Percentiles rank a stretch among this genome's conserved stretches.
phyloP scores from a whole-genome alignment of 2,113 vertebrate species.

The Dinomys branickii region DNA sequence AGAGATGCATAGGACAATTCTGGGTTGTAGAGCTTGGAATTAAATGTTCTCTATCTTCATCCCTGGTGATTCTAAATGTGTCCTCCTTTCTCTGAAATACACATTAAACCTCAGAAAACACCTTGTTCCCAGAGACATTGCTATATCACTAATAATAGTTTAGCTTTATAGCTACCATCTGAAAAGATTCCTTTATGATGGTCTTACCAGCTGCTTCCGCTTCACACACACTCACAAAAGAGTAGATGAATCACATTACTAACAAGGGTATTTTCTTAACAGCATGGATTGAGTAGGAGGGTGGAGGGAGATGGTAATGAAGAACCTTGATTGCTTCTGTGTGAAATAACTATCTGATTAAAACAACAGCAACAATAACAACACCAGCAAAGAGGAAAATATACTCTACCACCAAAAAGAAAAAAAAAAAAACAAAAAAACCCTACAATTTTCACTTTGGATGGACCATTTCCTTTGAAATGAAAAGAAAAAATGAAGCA shows the following conservation, averaged over 20 bases:
- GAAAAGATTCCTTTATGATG: conserved; percentile 53
- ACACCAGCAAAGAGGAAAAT: conserved; percentile 66
- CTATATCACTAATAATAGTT: conserved; percentile 23
- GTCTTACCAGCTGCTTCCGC: conserved; percentile 65
- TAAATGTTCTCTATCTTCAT: neutral
- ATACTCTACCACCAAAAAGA: conserved; percentile 40
- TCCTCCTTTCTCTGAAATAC: neutral
- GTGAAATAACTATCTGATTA: conserved; percentile 80
- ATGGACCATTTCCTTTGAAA: conserved; percentile 79
- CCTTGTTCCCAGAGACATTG: neutral
- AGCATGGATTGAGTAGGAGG: conserved; percentile 55
- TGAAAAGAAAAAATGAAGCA: conserved; percentile 78
- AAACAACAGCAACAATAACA: conserved; percentile 74
- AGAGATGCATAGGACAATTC: neutral
- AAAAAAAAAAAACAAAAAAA: neutral
- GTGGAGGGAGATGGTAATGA: conserved; percentile 47
- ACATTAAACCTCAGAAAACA: conserved; percentile 4
- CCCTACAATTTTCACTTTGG: conserved; percentile 77
- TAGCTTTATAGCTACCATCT: conserved; percentile 1
- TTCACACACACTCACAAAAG: neutral
- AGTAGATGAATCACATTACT: conserved; percentile 71
- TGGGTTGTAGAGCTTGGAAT: neutral
- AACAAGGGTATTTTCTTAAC: conserved; percentile 79
- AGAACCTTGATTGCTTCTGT: conserved; percentile 78
- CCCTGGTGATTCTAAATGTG: neutral